Conservation (phyloP, 2,888 invertebrate species). For the Drosophila eohydei region DNA sequence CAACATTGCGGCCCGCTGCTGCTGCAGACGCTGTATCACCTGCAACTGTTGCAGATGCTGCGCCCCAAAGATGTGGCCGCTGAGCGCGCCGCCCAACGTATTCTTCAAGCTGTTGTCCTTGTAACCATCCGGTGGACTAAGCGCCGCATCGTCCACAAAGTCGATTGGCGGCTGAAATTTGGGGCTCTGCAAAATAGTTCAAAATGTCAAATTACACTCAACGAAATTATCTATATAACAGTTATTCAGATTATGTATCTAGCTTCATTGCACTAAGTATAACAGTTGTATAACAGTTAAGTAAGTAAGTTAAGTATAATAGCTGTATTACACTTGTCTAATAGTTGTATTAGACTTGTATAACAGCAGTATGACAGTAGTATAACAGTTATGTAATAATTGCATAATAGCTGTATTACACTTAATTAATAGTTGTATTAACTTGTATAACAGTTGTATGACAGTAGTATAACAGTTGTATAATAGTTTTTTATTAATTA, state of each 20-base stretch:
- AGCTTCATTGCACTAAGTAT: not conserved
- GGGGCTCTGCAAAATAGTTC: conserved; percentile 84
- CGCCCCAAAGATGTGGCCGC: conserved; percentile 88
- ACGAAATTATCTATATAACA: not conserved
- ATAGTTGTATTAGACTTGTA: not conserved
- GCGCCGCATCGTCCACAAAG: conserved; percentile 92
- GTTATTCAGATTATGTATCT: not conserved
- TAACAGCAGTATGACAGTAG: not conserved
- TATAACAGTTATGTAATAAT: no score
- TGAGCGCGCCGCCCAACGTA: conserved; percentile 87
- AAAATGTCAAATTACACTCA: conserved; percentile 9
- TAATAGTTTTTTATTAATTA: not conserved
- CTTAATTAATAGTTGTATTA: not conserved
- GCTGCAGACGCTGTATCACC: conserved; percentile 88
- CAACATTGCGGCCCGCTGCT: conserved; percentile 86
- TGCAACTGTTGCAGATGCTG: conserved; percentile 88
- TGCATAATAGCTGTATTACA: no score
- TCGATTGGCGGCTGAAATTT: conserved; percentile 90
- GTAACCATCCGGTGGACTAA: conserved; percentile 96
- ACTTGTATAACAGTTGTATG: conserved; percentile 5
- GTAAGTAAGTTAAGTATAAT: no score
- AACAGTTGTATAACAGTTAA: conserved; percentile 5
- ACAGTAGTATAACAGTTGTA: not conserved
- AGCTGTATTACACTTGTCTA: not conserved
- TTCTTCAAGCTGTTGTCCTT: conserved; percentile 92